Base-by-base conservation (phyloP, 2,113 vertebrate species). In the Epinephelus fuscoguttatus region DNA sequence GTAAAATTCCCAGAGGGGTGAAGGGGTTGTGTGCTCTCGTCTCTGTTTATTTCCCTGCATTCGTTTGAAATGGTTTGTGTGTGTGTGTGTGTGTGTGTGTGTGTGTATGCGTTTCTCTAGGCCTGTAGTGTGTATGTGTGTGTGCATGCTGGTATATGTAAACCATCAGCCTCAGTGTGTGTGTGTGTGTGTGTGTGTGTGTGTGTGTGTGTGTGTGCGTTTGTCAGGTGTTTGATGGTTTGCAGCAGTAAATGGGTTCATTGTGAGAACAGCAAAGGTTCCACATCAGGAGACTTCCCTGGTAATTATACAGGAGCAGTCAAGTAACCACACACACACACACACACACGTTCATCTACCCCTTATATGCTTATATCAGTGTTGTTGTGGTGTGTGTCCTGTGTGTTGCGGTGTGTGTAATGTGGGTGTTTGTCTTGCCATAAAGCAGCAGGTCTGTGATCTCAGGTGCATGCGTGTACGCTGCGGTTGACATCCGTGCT, bases 31-130 rank as follows among this genome's bases (percentile, higher is more conserved):
- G 92, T 94, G 91, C 92, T 94, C 95, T 92, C 91, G 91, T 93
- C 94, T 95, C 93, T 95, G 94, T 95, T 95, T 95, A 95, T 95
- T 95, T 94, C 93, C 92, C 92, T 92, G 94, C 92, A 91, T 94
- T 93, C 88, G 86, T 95, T 96, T 96, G 94, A 95, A 95, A 93
- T 88, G 91, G 86, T 93, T 93, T 89, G 81, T 88, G 83, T 86
- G 82, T 73, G 84, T 78, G 73, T 25, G 25, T 84, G n/a, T n/a
- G n/a, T n/a, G n/a, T n/a, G n/a, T n/a, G n/a, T 86, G 82, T 73
- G 89, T 50, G 61, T 89, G 25, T 84, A 67, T 89, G 81, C 85
- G 81, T 86, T 63, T 85, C 62, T 88, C 45, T 76, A 19, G 30
- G 67, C 63, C 27, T 84, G 74, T 80, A 37, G 62, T 80, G 71